phyloP scores from a whole-genome alignment of 1,140 invertebrate genomes.

The Monomorium pharaonis region DNA sequence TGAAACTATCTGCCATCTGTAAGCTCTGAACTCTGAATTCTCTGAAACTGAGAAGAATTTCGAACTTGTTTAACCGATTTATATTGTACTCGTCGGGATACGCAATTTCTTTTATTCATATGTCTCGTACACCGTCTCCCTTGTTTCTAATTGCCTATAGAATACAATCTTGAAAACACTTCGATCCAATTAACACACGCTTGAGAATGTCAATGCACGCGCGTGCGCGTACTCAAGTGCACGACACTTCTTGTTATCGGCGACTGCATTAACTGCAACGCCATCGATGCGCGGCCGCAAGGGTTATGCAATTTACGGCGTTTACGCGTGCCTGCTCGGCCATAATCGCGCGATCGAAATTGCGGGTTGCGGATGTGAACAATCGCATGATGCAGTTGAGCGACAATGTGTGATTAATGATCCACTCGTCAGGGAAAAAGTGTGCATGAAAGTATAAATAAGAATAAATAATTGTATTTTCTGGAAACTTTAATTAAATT shows the following conservation, averaged over 20 bases:
- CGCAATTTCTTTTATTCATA: not conserved
- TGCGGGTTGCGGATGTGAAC: conserved; percentile 34
- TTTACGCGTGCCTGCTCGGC: conserved; percentile 42
- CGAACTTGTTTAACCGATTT: not conserved
- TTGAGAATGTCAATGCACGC: conserved; percentile 8
- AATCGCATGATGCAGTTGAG: conserved; percentile 44
- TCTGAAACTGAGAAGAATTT: not conserved
- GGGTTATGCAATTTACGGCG: conserved; percentile 57
- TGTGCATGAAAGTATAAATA: not conserved
- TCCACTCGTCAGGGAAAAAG: not conserved
- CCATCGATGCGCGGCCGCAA: conserved; percentile 46
- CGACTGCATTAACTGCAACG: conserved; percentile 49
- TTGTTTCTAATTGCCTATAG: conserved; percentile 9
- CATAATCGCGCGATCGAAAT: conserved; percentile 53
- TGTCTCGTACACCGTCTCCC: not conserved
- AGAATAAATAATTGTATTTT: conserved; percentile 27
- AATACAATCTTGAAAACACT: conserved; percentile 19
- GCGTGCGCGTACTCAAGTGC: conserved; percentile 21
- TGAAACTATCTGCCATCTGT: conserved; percentile 3
- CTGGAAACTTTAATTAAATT: conserved; percentile 35
- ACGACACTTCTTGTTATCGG: conserved; percentile 58
- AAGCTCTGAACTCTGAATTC: not conserved
- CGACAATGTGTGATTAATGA: conserved; percentile 57
- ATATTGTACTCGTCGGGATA: not conserved
- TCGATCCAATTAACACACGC: conserved; percentile 43